Conservation (phyloP, 2,888 invertebrate genomes). For the Phyto melanocephala region DNA sequence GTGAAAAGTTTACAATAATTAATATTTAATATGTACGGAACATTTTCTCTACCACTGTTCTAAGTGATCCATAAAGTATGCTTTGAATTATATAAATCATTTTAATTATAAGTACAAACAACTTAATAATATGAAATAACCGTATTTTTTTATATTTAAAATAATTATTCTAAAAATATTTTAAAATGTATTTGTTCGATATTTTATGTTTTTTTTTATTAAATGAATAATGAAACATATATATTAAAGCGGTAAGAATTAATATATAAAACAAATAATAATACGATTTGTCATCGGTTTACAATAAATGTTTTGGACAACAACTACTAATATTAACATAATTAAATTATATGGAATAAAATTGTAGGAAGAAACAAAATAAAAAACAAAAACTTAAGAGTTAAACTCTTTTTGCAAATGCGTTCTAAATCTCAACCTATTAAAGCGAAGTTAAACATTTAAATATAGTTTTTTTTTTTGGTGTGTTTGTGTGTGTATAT, state of each 20-base stretch:
- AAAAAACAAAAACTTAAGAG: conserved; percentile 64
- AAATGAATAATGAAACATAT: conserved; percentile 16
- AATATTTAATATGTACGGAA: no score
- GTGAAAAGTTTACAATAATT: no score
- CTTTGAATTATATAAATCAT: background rate
- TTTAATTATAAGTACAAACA: background rate
- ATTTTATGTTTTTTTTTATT: conserved; percentile 10
- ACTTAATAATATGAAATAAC: no score
- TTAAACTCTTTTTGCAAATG: conserved; percentile 73
- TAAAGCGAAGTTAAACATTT: conserved; percentile 28
- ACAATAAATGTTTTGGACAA: no score
- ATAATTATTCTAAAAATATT: no score
- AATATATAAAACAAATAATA: conserved; percentile 15
- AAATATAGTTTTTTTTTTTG: background rate
- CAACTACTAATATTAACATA: background rate
- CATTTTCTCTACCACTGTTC: background rate
- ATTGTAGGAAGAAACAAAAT: conserved; percentile 7
- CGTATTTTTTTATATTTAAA: no score
- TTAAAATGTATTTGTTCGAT: conserved; percentile 6
- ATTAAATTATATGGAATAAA: background rate
- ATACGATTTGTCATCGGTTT: background rate
- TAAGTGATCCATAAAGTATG: conserved; percentile 1
- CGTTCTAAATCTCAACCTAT: conserved; percentile 59
- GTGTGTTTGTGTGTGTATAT: background rate
- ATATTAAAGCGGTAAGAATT: conserved; percentile 13